A percentile compares a stretch with the other conserved stretches of the same genome.
Evolutionary conservation across 1,140 invertebrate genomes (phyloP).

Genomic region (Hormaphis cornu): DNA sequence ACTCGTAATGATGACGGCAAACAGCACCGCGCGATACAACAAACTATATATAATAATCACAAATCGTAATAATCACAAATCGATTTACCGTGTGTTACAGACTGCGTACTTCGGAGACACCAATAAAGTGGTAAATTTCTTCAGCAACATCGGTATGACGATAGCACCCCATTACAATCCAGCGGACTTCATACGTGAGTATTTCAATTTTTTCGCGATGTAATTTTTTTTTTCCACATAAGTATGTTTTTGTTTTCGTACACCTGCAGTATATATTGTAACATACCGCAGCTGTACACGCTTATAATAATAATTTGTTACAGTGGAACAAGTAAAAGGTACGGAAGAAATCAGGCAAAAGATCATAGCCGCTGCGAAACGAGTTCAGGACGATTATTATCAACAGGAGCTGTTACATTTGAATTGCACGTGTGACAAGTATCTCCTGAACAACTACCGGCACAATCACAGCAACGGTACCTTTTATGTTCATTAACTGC

Average conservation of each 20-base stretch:
- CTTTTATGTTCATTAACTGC: no score
- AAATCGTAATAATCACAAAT: not conserved
- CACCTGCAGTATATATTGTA: not conserved
- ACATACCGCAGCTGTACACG: not conserved
- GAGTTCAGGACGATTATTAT: conserved; percentile 51
- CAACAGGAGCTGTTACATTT: conserved; percentile 47
- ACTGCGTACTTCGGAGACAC: conserved; percentile 72
- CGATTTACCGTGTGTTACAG: conserved; percentile 40
- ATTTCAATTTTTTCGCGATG: no score
- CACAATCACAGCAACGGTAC: conserved; percentile 40
- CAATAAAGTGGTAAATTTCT: conserved; percentile 66
- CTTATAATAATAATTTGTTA: conserved; percentile 34
- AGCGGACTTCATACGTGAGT: conserved; percentile 77
- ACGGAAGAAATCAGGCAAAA: conserved; percentile 57
- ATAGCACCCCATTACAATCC: conserved; percentile 75
- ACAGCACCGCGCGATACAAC: no score
- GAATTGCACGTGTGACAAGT: conserved; percentile 44
- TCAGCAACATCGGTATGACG: conserved; percentile 60
- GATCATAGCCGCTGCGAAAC: conserved; percentile 56
- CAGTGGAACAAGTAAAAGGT: conserved; percentile 70
- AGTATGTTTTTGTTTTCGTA: not conserved
- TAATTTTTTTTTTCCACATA: not conserved
- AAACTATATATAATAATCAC: no score
- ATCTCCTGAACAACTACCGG: conserved; percentile 46
- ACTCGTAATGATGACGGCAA: no score